These are phyloP conservation scores for Tetragonisca angustula DNA, from an alignment of 2,888 invertebrate genomes.

Conservation along the genomic window DNA sequence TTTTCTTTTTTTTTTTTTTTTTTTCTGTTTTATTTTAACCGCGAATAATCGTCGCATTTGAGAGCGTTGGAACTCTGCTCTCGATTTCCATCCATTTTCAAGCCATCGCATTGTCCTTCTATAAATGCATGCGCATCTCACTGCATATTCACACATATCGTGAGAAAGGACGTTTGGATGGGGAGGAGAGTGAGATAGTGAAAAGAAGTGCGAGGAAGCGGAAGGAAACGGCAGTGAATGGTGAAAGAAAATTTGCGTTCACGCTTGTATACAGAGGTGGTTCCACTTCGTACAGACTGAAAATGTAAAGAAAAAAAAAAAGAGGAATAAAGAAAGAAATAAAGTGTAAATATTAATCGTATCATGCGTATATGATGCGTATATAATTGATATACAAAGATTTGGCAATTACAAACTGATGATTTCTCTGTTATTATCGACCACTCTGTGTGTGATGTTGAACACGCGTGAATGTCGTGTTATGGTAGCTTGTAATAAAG, in stretches of 20 bases:
- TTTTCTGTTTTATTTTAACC: background rate
- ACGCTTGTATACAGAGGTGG: slow-evolving; percentile 21
- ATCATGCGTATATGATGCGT: background rate
- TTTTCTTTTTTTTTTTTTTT: background rate
- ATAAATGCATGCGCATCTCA: slow-evolving; percentile 77
- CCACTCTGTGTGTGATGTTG: slow-evolving; percentile 18
- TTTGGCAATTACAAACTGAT: background rate
- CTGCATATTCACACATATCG: slow-evolving; percentile 69
- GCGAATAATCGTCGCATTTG: background rate
- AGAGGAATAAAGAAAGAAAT: background rate
- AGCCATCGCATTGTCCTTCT: slow-evolving; percentile 64
- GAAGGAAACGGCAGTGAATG: slow-evolving; percentile 7
- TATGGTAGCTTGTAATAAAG: background rate
- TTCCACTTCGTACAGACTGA: background rate
- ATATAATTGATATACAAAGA: too few species aligned
- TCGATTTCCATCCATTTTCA: slow-evolving; percentile 65
- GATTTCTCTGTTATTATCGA: background rate
- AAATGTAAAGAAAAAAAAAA: background rate
- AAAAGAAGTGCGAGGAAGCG: slow-evolving; percentile 4
- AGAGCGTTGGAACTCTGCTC: slow-evolving; percentile 15
- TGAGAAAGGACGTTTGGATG: slow-evolving; percentile 39
- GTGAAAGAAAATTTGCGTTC: slow-evolving; percentile 9
- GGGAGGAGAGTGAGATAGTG: slow-evolving; percentile 25
- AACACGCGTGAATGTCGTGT: slow-evolving; percentile 46
- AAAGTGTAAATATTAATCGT: background rate